phyloP scores from a whole-genome alignment of 2,888 invertebrate genomes.

The Eupelmus urozonus region DNA sequence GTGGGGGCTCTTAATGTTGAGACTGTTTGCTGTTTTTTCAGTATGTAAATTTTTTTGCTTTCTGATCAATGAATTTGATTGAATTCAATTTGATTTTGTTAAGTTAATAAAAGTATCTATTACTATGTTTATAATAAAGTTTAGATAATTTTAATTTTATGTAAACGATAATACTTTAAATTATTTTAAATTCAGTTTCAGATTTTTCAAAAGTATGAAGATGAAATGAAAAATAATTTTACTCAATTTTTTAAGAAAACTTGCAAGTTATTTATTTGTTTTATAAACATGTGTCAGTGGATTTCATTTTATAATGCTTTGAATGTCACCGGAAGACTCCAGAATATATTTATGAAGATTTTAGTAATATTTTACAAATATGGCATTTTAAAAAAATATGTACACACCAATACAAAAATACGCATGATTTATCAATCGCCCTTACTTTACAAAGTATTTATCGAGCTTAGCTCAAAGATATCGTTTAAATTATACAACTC shows the following conservation, averaged over 20 bases:
- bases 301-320: conserved; percentile 25
- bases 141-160: not conserved
- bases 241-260: conserved; percentile 1
- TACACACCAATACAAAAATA: conserved; percentile 42
- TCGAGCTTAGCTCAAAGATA: conserved; percentile 1
- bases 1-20: no score
- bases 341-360: conserved; percentile 19
- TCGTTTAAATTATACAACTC: conserved; percentile 7
- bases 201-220: not conserved
- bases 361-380: not conserved
- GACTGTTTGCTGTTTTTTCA: no score
- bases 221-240: not conserved
- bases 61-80: no score
- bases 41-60: no score
- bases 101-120: no score
- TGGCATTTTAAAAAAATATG: conserved; percentile 28
- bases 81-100: no score
- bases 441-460: conserved; percentile 10
- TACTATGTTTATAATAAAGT: no score
- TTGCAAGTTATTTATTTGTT: conserved; percentile 13
- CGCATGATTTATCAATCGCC: conserved; percentile 4
- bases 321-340: conserved; percentile 29
- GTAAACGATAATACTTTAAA: not conserved
- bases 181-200: not conserved
- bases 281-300: conserved; percentile 20